Base-by-base conservation (phyloP, 2,113 vertebrate species). In the Pseudorectes ferrugineus region DNA sequence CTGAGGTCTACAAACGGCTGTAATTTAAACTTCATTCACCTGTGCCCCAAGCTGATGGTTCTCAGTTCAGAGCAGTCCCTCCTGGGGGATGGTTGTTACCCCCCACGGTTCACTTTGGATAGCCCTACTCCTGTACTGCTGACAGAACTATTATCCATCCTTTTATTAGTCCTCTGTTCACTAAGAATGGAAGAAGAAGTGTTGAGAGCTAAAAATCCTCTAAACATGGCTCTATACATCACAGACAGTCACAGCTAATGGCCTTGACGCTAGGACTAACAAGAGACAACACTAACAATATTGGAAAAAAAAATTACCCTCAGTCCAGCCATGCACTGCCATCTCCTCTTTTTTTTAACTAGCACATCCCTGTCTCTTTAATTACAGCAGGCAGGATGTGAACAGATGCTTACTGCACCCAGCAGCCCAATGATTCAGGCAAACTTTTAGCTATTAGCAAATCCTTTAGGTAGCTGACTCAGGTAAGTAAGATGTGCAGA, bases 401-500 rank as follows among this genome's bases (percentile, higher is more conserved):
- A 95, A 78, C 85, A 96, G 88, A 94, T 85, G 67, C 87, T 85
- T 84, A 96, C 49, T 65, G 57, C 42, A 94, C 51, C 81, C 85
- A 71, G 48, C n/a, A 90, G 91, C 63, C 86, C 85, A 62, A 52
- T 67, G 70, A 66, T 52, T 87, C 85, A 77, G 76, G 21, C 74
- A 94, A 93, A 94, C 62, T 75, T 94, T 74, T 19, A 73, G 67
- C 49, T 85, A 55, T 76, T 81, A 88, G 82, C 84, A 83, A 9
- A 76, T 81, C 78, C 62, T 96, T 94, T 88, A 83, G 63, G 36
- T 86, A 58, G 88, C 92, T 95, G 88, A 96, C 71, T 96, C 95
- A 78, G 61, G 51, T 96, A 88, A 95, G 88, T 87, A 13, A 86
- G 42, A 92, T 57, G 52, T 67, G 74, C 80, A 83, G 57, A 91